These are phyloP conservation scores for Epirrita christyi DNA, from an alignment of 2,888 invertebrate genomes.

Conservation along the genomic window DNA sequence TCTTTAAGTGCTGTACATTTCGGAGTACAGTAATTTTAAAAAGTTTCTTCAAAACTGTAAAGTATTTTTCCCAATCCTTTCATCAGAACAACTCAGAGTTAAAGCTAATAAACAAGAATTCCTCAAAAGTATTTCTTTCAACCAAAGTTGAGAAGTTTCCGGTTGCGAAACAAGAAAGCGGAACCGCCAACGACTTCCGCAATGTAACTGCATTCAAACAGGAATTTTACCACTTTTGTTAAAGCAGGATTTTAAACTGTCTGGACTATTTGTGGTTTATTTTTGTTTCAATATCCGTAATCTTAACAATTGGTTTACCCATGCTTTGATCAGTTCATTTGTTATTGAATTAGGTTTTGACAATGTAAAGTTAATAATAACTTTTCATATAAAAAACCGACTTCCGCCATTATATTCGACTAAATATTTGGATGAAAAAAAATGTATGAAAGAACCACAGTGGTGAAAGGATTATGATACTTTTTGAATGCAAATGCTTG, in stretches of 20 bases:
- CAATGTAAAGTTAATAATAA: no score
- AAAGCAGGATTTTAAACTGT: conserved; percentile 26
- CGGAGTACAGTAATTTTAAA: neutral
- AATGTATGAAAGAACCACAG: no score
- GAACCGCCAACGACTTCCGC: conserved; percentile 72
- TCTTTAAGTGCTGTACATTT: no score
- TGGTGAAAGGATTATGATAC: no score
- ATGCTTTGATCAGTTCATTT: no score
- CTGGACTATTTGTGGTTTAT: conserved; percentile 14
- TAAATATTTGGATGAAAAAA: no score
- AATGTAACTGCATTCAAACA: conserved; percentile 47
- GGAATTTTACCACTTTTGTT: conserved; percentile 40
- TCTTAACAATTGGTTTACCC: neutral
- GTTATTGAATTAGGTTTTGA: no score
- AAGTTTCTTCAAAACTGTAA: neutral
- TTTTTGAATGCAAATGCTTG: no score
- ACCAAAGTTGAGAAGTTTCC: conserved; percentile 57
- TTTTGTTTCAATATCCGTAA: neutral
- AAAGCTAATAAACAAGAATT: conserved; percentile 20
- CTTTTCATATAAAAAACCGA: no score
- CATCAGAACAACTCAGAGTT: neutral
- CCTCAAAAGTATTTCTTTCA: conserved; percentile 71
- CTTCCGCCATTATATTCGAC: no score
- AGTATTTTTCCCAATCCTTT: conserved; percentile 10
- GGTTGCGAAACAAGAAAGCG: conserved; percentile 52